Base-by-base conservation (phyloP, 2,797 vertebrate genomes). In the Coreius guichenoti region DNA sequence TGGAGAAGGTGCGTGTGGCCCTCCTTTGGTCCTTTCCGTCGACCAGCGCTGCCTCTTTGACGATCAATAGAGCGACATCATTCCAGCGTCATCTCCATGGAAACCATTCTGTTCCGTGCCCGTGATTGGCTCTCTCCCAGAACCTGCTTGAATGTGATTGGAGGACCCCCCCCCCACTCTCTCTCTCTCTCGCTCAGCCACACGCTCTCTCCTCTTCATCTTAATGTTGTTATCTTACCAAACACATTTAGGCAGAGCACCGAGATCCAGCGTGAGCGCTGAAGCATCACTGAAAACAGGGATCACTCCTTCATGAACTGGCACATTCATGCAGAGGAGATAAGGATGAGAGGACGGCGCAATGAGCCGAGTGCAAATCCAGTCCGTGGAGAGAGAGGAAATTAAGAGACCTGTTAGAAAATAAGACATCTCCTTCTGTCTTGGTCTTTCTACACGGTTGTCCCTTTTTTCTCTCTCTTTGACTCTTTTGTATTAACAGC, bases 1-100 rank as follows among this genome's bases (percentile, higher is more conserved):
- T 19, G 74, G 58, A 49, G 45, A 77, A 79, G 21, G 75, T 36
- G 51, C 51, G 36, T 69, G 70, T 75, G 76, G 33, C 91, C 89
- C 86, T 90, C 89, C 87, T 90, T 86, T 85, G 88, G 92, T 86
- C 90, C 86, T 88, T 92, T 82, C 76, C 85, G 86, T 93, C 89
- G 92, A 94, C 90, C 92, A 90, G 92, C 49, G 23, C 92, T 90
- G 91, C 93, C 92, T 94, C 94, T 94, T 92, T 73, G 93, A 92
- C 92, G 93, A 94, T 96, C 94, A 95, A 94, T 95, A 95, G 94
- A 92, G 90, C 92, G 89, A 93, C 94, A 95, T 95, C 94, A 95
- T 96, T 96, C 95, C 95, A 95, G 95, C 95, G 92, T 96, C 95
- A 93, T 96, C 94, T 95, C 95, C 94, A 96, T 96, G 95, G 95